These are phyloP conservation scores for Poecilia latipinna DNA, from an alignment of 2,113 vertebrate genomes.

Conservation along the genomic window DNA sequence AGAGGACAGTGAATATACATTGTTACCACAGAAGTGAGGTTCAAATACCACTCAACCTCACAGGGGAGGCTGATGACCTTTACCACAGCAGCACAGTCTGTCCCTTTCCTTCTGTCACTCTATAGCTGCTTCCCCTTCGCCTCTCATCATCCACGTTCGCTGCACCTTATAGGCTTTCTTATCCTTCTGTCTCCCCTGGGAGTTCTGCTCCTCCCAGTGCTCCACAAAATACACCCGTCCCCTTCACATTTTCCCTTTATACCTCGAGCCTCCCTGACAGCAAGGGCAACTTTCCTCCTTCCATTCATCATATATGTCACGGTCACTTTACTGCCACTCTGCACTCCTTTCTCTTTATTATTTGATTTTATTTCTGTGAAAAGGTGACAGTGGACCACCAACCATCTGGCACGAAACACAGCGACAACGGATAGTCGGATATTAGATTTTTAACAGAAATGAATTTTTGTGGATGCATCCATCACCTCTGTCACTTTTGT, in stretches of 20 bases:
- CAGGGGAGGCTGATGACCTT: slow-evolving; percentile 78
- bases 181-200: slow-evolving; percentile 57
- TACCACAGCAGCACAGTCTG: slow-evolving; percentile 61
- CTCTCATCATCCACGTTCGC: slow-evolving; percentile 36
- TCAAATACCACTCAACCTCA: slow-evolving; percentile 80
- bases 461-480: neutral
- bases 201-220: slow-evolving; percentile 43
- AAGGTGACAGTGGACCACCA: slow-evolving; percentile 31
- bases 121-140: slow-evolving; percentile 43
- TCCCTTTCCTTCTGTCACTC: slow-evolving; percentile 65
- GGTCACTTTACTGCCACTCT: slow-evolving; percentile 44
- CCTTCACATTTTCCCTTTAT: slow-evolving; percentile 55
- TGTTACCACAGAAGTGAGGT: slow-evolving; percentile 67
- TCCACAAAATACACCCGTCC: slow-evolving; percentile 40
- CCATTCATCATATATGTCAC: slow-evolving; percentile 62
- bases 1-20: slow-evolving; percentile 48
- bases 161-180: slow-evolving; percentile 58
- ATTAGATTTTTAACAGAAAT: neutral
- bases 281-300: slow-evolving; percentile 61
- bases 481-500: neutral
- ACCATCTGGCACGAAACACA: neutral
- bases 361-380: slow-evolving; percentile 8
- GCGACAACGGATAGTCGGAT: neutral
- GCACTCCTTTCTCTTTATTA: slow-evolving; percentile 1
- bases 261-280: slow-evolving; percentile 67